Percentiles rank a stretch among this genome's conserved stretches.
Evolutionary conservation across 2,113 vertebrate genomes (phyloP).

Genomic region (Rhea americana): DNA sequence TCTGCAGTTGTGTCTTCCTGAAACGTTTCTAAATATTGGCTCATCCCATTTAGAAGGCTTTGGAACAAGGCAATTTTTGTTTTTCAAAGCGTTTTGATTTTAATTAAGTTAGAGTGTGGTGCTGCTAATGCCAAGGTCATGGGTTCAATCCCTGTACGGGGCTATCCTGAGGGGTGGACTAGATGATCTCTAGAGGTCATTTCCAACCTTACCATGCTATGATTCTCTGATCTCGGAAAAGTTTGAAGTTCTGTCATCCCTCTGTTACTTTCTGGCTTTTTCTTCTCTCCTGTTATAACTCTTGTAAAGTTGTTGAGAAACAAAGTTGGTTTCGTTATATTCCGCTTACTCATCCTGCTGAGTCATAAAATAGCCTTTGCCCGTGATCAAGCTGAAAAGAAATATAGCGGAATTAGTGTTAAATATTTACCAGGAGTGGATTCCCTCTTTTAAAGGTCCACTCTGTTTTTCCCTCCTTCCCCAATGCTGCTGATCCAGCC

Average conservation of each 20-base stretch:
- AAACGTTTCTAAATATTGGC: fast-evolving
- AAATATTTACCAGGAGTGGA: neutral
- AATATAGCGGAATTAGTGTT: neutral
- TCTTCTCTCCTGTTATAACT: neutral
- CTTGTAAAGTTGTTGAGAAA: neutral
- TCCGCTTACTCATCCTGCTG: neutral
- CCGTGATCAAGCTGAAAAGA: neutral
- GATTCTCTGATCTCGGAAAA: neutral
- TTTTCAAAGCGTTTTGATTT: neutral
- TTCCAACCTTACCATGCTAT: too few species aligned
- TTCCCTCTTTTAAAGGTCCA: neutral
- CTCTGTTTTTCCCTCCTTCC: neutral
- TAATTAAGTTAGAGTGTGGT: neutral
- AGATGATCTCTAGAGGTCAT: too few species aligned
- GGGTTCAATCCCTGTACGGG: too few species aligned
- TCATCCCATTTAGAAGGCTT: fast-evolving
- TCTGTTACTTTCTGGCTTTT: neutral
- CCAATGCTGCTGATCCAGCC: neutral
- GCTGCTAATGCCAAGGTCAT: too few species aligned
- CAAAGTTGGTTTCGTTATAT: neutral
- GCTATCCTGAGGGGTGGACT: too few species aligned
- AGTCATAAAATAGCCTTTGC: neutral
- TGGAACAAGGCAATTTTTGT: neutral
- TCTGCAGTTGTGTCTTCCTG: fast-evolving
- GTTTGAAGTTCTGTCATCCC: neutral